phyloP scores from a whole-genome alignment of 2,113 vertebrate species.

The Muntiacus muntjak region DNA sequence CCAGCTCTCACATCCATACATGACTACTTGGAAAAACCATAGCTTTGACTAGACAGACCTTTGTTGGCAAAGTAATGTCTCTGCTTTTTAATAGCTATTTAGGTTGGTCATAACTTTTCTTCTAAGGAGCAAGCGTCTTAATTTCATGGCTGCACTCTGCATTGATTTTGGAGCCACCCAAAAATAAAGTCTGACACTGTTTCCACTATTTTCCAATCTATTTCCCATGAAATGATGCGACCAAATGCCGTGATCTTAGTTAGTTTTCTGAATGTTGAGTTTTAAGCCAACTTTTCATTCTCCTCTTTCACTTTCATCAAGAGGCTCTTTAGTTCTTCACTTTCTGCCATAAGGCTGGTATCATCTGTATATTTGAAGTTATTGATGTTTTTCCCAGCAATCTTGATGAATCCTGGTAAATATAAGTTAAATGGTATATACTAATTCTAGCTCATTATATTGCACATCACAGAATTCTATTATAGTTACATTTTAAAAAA shows the following conservation, averaged over 20 bases:
- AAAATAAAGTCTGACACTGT: neutral
- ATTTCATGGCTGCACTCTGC: neutral
- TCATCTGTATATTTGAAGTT: neutral
- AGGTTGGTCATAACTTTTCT: neutral
- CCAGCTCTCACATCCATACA: neutral
- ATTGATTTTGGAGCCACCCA: neutral
- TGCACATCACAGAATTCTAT: neutral
- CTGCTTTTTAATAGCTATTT: neutral
- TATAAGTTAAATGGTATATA: neutral
- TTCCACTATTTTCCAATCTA: neutral
- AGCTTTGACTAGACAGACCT: neutral
- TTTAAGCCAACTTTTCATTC: neutral
- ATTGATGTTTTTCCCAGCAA: neutral
- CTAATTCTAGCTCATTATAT: neutral
- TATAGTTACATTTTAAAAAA: neutral
- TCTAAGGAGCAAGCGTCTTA: neutral
- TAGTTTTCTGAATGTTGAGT: neutral
- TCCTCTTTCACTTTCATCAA: neutral
- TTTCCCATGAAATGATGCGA: neutral
- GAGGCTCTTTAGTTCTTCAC: neutral
- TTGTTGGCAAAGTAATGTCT: neutral
- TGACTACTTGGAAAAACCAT: neutral
- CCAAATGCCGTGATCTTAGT: neutral
- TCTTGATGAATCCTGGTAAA: neutral
- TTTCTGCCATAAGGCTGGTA: neutral